phyloP scores from a whole-genome alignment of 2,113 vertebrate genomes.

The Carassius auratus region DNA sequence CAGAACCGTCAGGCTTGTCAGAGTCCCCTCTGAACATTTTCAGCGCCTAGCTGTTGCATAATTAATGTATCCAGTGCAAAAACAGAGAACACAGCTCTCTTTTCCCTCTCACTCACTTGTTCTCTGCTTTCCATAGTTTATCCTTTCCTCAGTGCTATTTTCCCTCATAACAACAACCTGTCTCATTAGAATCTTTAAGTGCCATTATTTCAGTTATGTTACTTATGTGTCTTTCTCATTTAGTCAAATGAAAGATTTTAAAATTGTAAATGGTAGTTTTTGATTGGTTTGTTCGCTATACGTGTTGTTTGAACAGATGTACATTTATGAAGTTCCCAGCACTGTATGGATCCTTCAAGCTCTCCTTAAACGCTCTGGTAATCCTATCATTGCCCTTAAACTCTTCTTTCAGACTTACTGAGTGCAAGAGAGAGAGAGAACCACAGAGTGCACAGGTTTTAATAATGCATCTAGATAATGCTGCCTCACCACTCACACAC shows the following conservation, averaged over 20 bases:
- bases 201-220: not conserved
- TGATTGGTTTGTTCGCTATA: not conserved
- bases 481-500: slow-evolving; percentile 35
- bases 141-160: slow-evolving; percentile 15
- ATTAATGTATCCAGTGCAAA: slow-evolving; percentile 56
- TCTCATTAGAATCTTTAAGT: not conserved
- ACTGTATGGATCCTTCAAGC: not conserved
- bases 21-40: slow-evolving; percentile 54
- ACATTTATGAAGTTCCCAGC: not conserved
- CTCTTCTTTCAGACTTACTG: slow-evolving; percentile 7
- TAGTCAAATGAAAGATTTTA: not conserved
- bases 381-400: slow-evolving; percentile 39
- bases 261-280: not conserved
- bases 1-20: slow-evolving; percentile 1
- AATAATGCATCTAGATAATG: slow-evolving; percentile 62
- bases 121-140: slow-evolving; percentile 7
- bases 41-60: slow-evolving; percentile 51
- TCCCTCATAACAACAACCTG: not conserved
- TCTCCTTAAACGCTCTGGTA: slow-evolving; percentile 26
- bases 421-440: not conserved
- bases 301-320: not conserved
- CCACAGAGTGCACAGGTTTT: slow-evolving; percentile 51
- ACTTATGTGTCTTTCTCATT: not conserved
- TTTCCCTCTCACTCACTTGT: not conserved
- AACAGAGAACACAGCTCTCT: slow-evolving; percentile 34